Evolutionary conservation across 2,797 vertebrate species (phyloP), one percentile per base, ranked within the genome.

Genomic region (Tachyglossus aculeatus): DNA sequence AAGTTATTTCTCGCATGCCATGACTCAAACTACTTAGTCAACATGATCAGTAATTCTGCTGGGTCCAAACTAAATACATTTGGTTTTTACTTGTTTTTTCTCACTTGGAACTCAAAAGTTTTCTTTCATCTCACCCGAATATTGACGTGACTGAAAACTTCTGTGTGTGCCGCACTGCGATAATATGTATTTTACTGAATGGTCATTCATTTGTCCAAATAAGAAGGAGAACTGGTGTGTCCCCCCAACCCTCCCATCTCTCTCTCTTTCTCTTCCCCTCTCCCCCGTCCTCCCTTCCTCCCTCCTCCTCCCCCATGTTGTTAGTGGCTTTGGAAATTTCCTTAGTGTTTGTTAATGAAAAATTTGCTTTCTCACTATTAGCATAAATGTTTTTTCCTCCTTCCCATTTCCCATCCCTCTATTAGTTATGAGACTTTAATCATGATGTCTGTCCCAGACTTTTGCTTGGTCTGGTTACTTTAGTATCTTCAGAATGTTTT

Each of bases 401-500:
- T 38, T n/a, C 25, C 18, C 27, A 43, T 37, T 39, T 27, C 60
- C 22, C 40, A 29, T 10, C 24, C 25, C 32, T 13, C 57, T 44
- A 70, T 82, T 73, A 74, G 73, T 54, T 72, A 48, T 37, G 71
- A 84, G 61, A 67, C 66, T 71, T 71, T 18, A 32, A 18, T 71
- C 60, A 78, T 14, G 32, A 38, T 64, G 60, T 63, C 75, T 85
- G 65, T 60, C 78, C 78, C 75, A 65, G 71, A 59, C 74, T 83
- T 88, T 79, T 78, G 77, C 83, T 84, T 83, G 71, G 73, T 86
- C 81, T 82, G 76, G 74, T 80, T 82, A 76, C 80, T 74, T 82
- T 66, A 74, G 71, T 67, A 82, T 86, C 84, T 67, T 69, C 81
- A 77, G 84, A 87, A 84, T 88, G 84, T 90, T 88, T 90, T 80